Evolutionary conservation across 2,888 invertebrate genomes (phyloP), one percentile per base, ranked within the genome.

Genomic region (Crossocerus cetratus): DNA sequence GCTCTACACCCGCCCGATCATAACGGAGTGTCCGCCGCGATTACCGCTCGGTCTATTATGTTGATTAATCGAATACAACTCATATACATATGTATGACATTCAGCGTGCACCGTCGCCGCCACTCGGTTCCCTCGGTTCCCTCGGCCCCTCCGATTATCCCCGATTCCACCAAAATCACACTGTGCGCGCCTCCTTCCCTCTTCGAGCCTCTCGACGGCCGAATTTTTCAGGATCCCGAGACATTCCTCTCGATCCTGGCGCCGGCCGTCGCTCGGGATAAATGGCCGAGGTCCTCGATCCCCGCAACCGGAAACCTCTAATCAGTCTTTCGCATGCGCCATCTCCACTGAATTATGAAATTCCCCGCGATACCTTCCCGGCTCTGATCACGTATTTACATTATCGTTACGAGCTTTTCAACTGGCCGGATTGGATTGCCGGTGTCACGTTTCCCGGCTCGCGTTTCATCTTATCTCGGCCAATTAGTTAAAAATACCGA

Each of bases 31-130:
- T 85, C 84, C 82, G 83, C 66, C 76, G 73, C 80, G 82, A 86
- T 86, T 85, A 86, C 85, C 82, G 81, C 80, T 74, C 73, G 81
- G 76, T 81, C 78, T 83, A 86, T 87, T 86, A 84, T 80, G 80
- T 78, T 86, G 86, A 87, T 86, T 86, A 84, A 86, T 86, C 82
- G 82, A 75, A 81, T 84, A 86, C 86, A 83, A 83, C 80, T 77
- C 80, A 77, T 78, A 83, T 83, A 84, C 84, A 84, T 86, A 82
- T 84, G 85, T 85, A 85, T 83, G 84, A 84, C 84, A 86, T 77
- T 57, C 69, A 75, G 59, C 66, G 72, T 49, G 63, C 73, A 66
- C 23, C 54, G 63, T 60, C 63, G 73, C 8, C 63, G 66, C 68
- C 74, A n/a, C n/a, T n/a, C n/a, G n/a, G 58, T 73, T 69, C 71